Base-by-base conservation (phyloP, 2,113 vertebrate genomes). In the Notothenia coriiceps region DNA sequence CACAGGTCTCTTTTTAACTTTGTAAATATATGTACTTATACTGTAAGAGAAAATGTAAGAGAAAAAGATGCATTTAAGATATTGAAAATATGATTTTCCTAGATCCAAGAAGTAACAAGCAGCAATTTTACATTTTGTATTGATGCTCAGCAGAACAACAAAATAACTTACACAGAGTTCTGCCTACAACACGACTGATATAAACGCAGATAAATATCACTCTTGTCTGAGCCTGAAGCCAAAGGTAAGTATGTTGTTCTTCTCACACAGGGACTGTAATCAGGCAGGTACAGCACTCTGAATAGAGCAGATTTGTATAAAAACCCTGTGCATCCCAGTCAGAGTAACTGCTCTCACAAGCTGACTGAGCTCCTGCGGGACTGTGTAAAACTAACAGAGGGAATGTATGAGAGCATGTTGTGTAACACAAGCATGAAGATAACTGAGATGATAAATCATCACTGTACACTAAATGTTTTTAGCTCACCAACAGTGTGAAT, bases 321-420 rank as follows among this genome's bases (percentile, higher is more conserved):
- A 22, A 22, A 22, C 22, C 22, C 22, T 22, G 22, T 22, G 22
- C 22, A 22, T 22, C 22, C 22, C 22, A 22, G 22, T 22, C 22
- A 22, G 54, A 57, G 25, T 43, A 15, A 46, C 15, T 64, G 61
- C 73, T 79, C 74, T 85, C 57, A 69, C 75, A 74, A 64, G 49
- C 63, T 67, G 70, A 68, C 62, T 40, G 55, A 83, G 55, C 60
- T 80, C 71, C 70, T 10, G 20, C 73, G 56, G 64, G 83, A 81
- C 57, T 2, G 17, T 10, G 63, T 29, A 59, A 77, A 68, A 82
- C 77, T 82, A 83, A 87, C 77, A 91, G 11, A 65, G 12, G n/a
- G n/a, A 49, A 57, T 25, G 15, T 15, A 68, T 20, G 5, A 62
- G 62, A 14, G 22, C 2, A 50, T 50, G 10, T 54, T 50, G 13